phyloP scores from a whole-genome alignment of 2,113 vertebrate genomes.

The Lophochroa leadbeateri region DNA sequence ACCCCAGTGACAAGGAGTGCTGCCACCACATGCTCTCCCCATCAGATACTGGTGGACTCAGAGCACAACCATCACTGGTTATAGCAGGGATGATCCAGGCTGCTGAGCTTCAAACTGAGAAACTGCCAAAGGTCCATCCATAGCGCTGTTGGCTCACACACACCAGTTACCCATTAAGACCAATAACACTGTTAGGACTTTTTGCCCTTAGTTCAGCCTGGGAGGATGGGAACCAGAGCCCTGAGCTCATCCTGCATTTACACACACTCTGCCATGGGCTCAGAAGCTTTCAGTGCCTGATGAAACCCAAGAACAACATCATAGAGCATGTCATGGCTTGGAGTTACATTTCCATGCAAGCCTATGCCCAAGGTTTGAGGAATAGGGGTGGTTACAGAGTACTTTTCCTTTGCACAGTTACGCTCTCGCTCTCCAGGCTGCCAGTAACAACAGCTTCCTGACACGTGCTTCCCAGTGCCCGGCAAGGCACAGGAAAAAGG shows the following conservation, averaged over 20 bases:
- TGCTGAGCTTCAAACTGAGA: neutral
- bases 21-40: neutral
- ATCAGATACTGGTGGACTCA: fast-evolving
- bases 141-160: neutral
- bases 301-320: neutral
- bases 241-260: neutral
- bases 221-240: neutral
- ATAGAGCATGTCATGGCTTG: fast-evolving
- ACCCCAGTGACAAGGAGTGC: neutral
- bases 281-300: neutral
- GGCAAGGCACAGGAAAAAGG: neutral
- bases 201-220: neutral
- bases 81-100: too few relatives aligned
- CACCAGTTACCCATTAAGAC: neutral
- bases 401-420: neutral
- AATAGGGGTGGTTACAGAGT: neutral
- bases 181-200: neutral
- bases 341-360: neutral
- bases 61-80: neutral
- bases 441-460: neutral
- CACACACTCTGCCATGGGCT: neutral
- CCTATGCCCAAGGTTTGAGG: neutral
- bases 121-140: neutral
- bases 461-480: neutral
- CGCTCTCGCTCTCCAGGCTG: neutral